phyloP scores from a whole-genome alignment of 2,888 invertebrate species.

The Dryobota labecula region DNA sequence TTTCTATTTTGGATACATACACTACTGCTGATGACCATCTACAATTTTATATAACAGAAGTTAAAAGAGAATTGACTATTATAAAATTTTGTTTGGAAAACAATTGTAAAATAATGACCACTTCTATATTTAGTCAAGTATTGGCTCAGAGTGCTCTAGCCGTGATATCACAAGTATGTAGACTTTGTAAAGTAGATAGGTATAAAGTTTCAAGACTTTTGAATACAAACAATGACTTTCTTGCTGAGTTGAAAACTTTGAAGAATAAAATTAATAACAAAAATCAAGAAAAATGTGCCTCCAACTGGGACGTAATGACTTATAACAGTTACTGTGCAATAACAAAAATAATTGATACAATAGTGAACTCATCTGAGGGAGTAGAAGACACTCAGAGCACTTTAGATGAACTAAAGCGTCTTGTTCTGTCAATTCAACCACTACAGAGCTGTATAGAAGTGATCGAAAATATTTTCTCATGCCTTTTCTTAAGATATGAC shows the following conservation, averaged over 20 bases:
- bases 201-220: constrained; percentile 88
- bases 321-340: constrained; percentile 89
- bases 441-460: constrained; percentile 90
- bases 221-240: constrained; percentile 85
- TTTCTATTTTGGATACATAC: constrained; percentile 87
- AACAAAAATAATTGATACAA: constrained; percentile 86
- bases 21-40: constrained; percentile 83
- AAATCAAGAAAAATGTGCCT: constrained; percentile 66
- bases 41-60: constrained; percentile 87
- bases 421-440: constrained; percentile 87
- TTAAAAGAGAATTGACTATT: constrained; percentile 87
- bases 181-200: constrained; percentile 86
- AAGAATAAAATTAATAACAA: constrained; percentile 74
- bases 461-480: constrained; percentile 93
- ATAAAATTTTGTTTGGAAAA: constrained; percentile 89
- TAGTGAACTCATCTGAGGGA: constrained; percentile 82
- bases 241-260: constrained; percentile 79
- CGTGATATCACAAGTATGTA: constrained; percentile 88
- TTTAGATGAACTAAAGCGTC: constrained; percentile 86
- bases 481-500: constrained; percentile 92
- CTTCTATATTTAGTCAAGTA: constrained; percentile 86
- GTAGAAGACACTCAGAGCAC: constrained; percentile 79
- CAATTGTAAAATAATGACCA: constrained; percentile 88
- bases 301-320: constrained; percentile 86
- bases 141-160: constrained; percentile 86